phyloP scores from a whole-genome alignment of 2,888 invertebrate genomes.

The Drosophila multiciliata region DNA sequence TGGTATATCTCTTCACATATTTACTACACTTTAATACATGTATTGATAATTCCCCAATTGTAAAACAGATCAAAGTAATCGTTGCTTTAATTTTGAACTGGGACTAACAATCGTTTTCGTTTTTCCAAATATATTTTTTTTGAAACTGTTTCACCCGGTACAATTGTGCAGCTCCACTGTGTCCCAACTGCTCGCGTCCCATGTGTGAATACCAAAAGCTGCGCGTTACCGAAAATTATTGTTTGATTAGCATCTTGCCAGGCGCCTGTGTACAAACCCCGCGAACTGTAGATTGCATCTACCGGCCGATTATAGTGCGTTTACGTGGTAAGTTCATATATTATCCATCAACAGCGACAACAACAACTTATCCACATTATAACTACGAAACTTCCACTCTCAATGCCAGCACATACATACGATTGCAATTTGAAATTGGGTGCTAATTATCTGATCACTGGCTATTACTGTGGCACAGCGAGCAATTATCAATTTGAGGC shows the following conservation, averaged over 20 bases:
- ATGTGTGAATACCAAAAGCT: constrained; percentile 83
- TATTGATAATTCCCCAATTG: not conserved
- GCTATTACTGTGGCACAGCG: constrained; percentile 71
- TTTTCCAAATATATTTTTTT: not conserved
- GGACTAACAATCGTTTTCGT: not conserved
- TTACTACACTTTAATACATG: not conserved
- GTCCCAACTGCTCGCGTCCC: constrained; percentile 72
- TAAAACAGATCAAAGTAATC: constrained; percentile 10
- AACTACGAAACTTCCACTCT: not conserved
- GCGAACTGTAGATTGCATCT: constrained; percentile 60
- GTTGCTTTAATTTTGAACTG: not conserved
- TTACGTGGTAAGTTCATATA: constrained; percentile 59
- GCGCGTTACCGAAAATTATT: constrained; percentile 71
- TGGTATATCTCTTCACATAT: constrained; percentile 56
- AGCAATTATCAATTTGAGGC: constrained; percentile 74
- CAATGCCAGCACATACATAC: constrained; percentile 68
- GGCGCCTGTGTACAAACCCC: constrained; percentile 71
- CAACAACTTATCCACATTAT: not conserved
- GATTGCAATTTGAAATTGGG: constrained; percentile 81
- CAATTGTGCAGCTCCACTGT: constrained; percentile 72
- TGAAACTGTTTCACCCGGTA: not conserved
- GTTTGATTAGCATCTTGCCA: constrained; percentile 77
- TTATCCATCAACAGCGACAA: not conserved
- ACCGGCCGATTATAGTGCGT: constrained; percentile 69
- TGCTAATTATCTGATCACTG: constrained; percentile 74